Evolutionary conservation across 2,113 vertebrate species (phyloP).

Genomic region (Willisornis vidua): DNA sequence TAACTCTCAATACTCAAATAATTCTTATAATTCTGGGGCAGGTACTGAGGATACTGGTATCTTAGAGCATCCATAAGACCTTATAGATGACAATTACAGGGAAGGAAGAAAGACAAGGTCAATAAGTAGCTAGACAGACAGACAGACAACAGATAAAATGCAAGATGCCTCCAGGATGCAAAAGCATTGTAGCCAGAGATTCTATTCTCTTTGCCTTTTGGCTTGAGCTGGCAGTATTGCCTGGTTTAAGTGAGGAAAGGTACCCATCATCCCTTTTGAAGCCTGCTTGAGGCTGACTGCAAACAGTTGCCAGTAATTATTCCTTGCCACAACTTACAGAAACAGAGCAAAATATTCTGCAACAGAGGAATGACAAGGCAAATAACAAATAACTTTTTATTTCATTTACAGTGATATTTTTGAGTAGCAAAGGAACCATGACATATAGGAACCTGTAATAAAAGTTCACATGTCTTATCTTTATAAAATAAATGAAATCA

Average conservation of each 20-base stretch:
- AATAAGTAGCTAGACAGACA: not conserved
- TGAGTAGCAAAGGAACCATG: conserved; percentile 30
- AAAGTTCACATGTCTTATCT: conserved; percentile 31
- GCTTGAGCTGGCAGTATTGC: not conserved
- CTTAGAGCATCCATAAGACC: not conserved
- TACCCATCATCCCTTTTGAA: not conserved
- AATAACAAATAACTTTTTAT: conserved; percentile 72
- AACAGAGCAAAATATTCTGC: not conserved
- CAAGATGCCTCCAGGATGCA: not conserved
- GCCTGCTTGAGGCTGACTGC: not conserved
- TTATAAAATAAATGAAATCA: conserved; percentile 55
- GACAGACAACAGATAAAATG: not conserved
- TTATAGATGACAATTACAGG: not conserved
- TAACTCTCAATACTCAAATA: not conserved
- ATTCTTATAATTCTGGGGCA: not conserved
- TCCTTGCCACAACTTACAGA: not conserved
- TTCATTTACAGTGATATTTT: conserved; percentile 66
- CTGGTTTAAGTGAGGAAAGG: not conserved
- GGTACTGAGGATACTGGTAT: not conserved
- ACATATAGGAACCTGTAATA: conserved; percentile 10
- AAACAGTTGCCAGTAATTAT: not conserved
- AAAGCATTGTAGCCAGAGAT: not conserved
- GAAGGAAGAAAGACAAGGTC: not conserved
- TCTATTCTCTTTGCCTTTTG: not conserved
- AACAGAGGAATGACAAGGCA: not conserved